Evolutionary conservation across 2,113 vertebrate species (phyloP).

Genomic region (Misgurnus anguillicaudatus): DNA sequence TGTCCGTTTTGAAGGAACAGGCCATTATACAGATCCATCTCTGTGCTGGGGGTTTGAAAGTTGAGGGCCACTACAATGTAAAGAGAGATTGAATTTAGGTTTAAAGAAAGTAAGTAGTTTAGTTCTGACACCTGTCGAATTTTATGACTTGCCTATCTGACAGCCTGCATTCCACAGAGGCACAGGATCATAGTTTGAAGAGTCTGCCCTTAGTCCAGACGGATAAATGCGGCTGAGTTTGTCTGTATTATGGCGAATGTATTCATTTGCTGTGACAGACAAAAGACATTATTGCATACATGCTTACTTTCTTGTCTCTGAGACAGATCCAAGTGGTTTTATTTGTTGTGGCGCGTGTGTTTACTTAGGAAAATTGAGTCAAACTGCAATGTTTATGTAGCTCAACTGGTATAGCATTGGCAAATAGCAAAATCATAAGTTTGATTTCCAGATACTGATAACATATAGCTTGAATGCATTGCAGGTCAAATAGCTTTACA

Average conservation of each 20-base stretch:
- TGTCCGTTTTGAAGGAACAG: constrained; percentile 87
- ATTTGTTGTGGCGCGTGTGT: neutral
- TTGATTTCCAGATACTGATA: too few relatives aligned
- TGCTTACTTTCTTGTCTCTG: neutral
- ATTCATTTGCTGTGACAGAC: constrained; percentile 74
- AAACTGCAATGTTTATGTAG: neutral
- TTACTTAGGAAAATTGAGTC: neutral
- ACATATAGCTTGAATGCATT: too few relatives aligned
- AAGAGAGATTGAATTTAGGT: neutral
- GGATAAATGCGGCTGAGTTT: constrained; percentile 93
- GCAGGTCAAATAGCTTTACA: too few relatives aligned
- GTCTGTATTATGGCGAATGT: constrained; percentile 80
- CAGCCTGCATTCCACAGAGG: constrained; percentile 92
- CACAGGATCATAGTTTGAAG: constrained; percentile 90
- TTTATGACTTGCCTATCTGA: constrained; percentile 81
- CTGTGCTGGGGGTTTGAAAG: constrained; percentile 85
- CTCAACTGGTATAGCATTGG: too few relatives aligned
- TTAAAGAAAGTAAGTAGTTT: too few relatives aligned
- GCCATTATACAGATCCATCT: constrained; percentile 93
- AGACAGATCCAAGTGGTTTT: neutral
- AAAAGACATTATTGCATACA: neutral
- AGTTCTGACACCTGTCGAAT: neutral
- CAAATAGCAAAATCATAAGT: too few relatives aligned
- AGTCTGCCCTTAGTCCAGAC: constrained; percentile 84
- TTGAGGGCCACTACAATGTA: constrained; percentile 87